Evolutionary conservation across 2,113 vertebrate genomes (phyloP).

Genomic region (Bombycilla garrulus): DNA sequence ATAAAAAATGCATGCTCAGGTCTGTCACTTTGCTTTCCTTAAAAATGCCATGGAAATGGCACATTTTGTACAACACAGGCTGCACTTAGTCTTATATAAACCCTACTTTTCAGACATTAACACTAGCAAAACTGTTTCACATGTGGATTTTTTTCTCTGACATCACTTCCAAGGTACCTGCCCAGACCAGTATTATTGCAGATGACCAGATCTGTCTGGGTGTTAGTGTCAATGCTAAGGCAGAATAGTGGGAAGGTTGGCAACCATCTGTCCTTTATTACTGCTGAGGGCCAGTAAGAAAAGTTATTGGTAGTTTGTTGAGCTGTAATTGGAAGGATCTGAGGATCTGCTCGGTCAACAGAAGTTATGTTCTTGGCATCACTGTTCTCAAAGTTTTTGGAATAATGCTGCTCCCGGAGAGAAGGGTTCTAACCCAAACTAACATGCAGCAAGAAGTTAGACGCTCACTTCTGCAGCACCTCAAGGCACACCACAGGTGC

Average conservation of each 20-base stretch:
- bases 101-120: neutral
- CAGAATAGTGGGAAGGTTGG: neutral
- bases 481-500: fast-evolving
- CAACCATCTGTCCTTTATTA: neutral
- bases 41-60: neutral
- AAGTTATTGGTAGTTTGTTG: neutral
- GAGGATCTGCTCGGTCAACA: neutral
- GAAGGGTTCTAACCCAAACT: neutral
- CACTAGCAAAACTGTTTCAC: neutral
- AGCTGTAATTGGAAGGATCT: neutral
- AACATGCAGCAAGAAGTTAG: neutral
- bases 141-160: neutral
- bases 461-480: neutral
- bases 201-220: neutral
- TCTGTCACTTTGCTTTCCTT: neutral
- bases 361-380: neutral
- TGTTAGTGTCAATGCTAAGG: neutral
- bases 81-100: neutral
- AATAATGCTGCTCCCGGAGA: neutral
- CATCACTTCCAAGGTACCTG: neutral
- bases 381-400: neutral
- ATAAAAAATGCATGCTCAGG: neutral
- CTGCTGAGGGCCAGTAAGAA: neutral
- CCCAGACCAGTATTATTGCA: neutral
- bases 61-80: neutral